Percentiles rank a stretch among this genome's conserved stretches.
These are phyloP conservation scores for Lamprologus callipterus DNA, from an alignment of 2,113 vertebrate genomes.

Conservation along the genomic window DNA sequence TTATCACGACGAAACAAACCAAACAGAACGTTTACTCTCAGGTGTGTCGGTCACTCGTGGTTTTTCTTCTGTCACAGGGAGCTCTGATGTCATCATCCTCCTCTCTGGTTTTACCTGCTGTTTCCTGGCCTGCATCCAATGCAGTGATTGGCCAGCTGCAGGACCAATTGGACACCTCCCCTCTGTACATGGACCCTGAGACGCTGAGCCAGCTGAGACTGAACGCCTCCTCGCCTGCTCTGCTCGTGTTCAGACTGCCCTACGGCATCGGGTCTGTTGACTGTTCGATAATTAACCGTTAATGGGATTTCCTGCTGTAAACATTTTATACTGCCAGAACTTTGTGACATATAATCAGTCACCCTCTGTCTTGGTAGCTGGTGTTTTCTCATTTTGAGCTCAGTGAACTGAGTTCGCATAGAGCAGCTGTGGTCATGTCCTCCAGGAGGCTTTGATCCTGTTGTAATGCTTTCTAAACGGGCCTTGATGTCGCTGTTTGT, in stretches of 20 bases:
- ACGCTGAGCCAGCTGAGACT: constrained; percentile 80
- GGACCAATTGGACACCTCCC: constrained; percentile 77
- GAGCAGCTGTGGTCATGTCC: neutral
- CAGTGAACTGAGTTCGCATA: neutral
- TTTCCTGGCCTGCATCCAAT: constrained; percentile 78
- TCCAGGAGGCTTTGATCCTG: neutral
- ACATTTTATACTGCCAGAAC: neutral
- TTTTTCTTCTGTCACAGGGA: constrained; percentile 45
- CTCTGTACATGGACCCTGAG: constrained; percentile 83
- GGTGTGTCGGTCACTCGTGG: neutral
- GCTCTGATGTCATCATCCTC: constrained; percentile 74
- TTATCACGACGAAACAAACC: neutral
- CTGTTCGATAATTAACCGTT: neutral
- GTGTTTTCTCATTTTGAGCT: neutral
- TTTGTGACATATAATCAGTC: neutral
- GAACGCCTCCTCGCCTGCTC: constrained; percentile 75
- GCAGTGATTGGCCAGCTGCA: constrained; percentile 78
- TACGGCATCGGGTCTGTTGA: constrained; percentile 70
- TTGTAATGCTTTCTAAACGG: accelerated
- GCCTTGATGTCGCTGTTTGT: neutral
- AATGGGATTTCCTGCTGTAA: neutral
- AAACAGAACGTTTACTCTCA: neutral
- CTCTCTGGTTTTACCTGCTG: constrained; percentile 76
- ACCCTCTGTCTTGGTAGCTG: neutral
- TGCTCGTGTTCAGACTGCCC: constrained; percentile 82